Conservation (phyloP, 37 sponge, comb jelly and placozoan genomes). For the Petrosia ficiformis region DNA sequence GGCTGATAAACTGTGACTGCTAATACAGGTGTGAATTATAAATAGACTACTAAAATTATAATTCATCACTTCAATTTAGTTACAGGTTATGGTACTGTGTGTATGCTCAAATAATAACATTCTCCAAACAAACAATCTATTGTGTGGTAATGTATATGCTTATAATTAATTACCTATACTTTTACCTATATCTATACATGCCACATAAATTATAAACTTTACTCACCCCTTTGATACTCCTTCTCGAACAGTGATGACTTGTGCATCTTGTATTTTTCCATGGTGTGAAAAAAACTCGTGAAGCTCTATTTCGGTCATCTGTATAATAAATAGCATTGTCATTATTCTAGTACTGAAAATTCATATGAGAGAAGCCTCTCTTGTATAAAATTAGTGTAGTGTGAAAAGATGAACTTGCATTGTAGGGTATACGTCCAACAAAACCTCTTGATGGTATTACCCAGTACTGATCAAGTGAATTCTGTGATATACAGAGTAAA, state of each 20-base stretch:
- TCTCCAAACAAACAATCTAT: no score
- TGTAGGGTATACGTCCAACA: constrained; percentile 79
- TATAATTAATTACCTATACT: no score
- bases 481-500: no score
- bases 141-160: no score
- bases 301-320: constrained; percentile 84
- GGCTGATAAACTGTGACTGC: not conserved
- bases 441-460: constrained; percentile 81
- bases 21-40: not conserved
- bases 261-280: constrained; percentile 72
- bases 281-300: constrained; percentile 62
- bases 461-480: no score
- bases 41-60: no score
- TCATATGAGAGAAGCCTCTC: no score
- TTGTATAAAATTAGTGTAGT: no score
- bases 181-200: not conserved
- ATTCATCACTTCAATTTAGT: no score
- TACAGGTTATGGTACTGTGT: no score
- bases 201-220: not conserved
- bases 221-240: constrained; percentile 82
- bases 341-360: not conserved
- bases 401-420: constrained; percentile 38
- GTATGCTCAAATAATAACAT: no score
- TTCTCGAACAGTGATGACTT: constrained; percentile 76
- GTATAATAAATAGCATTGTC: not conserved